Evolutionary conservation across 2,888 invertebrate genomes (phyloP).

Genomic region (Standfussiana lucernea): DNA sequence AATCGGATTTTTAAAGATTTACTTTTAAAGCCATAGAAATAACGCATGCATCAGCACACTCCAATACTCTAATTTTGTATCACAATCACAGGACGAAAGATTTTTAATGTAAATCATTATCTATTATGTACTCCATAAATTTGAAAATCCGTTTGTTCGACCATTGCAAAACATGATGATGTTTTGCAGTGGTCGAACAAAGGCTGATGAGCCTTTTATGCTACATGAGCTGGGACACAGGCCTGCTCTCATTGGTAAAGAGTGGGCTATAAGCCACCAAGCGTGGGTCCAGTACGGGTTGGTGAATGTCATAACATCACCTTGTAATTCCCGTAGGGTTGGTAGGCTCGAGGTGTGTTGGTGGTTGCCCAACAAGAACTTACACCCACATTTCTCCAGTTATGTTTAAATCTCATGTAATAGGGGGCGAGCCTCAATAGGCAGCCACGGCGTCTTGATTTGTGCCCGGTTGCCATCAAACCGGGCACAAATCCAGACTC

Average conservation of each 20-base stretch:
- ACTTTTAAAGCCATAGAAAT: constrained; percentile 3
- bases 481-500: too few species aligned
- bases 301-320: neutral
- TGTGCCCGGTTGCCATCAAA: too few species aligned
- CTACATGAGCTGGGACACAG: neutral
- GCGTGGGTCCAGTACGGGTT: neutral
- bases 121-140: neutral
- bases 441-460: too few species aligned
- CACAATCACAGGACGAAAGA: neutral
- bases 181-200: too few species aligned
- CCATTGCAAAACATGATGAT: neutral
- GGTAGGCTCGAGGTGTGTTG: too few species aligned
- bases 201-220: neutral
- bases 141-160: neutral
- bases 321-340: too few species aligned
- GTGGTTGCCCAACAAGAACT: too few species aligned
- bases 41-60: neutral
- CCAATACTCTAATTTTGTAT: neutral
- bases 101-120: neutral
- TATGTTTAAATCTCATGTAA: too few species aligned
- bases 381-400: too few species aligned
- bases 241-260: neutral
- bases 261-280: neutral
- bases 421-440: too few species aligned
- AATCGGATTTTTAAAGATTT: constrained; percentile 4